These are phyloP conservation scores for Sycophaga agraensis DNA, from an alignment of 1,140 invertebrate species.

Conservation along the genomic window DNA sequence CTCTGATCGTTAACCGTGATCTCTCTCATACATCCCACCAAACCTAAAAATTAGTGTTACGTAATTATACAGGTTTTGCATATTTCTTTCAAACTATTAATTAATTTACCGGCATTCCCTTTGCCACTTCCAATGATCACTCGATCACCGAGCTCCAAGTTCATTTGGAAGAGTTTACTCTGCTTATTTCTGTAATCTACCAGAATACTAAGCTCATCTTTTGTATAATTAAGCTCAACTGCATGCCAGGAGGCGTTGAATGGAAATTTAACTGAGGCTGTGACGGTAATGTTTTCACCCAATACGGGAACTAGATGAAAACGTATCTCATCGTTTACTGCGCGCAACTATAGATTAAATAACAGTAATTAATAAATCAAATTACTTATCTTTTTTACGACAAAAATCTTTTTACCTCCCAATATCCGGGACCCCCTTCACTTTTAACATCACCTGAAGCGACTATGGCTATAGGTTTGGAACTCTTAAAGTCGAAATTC, in stretches of 20 bases:
- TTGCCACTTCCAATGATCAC: constrained; percentile 76
- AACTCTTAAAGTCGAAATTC: constrained; percentile 87
- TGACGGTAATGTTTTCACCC: constrained; percentile 71
- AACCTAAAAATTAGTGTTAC: constrained; percentile 57
- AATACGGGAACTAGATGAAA: constrained; percentile 75
- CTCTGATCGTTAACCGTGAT: constrained; percentile 74
- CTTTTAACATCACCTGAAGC: constrained; percentile 78
- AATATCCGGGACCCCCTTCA: constrained; percentile 73
- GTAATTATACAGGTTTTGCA: not conserved
- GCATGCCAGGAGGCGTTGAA: constrained; percentile 75
- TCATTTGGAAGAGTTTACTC: constrained; percentile 64
- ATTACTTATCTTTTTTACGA: too few relatives aligned
- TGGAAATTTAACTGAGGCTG: constrained; percentile 76
- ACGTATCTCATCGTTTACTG: constrained; percentile 79
- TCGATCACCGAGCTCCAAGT: constrained; percentile 60
- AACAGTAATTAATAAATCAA: too few relatives aligned
- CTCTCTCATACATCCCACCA: constrained; percentile 88
- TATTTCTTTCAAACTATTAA: constrained; percentile 15
- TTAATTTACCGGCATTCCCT: constrained; percentile 55
- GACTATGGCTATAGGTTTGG: constrained; percentile 77
- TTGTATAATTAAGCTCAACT: constrained; percentile 74
- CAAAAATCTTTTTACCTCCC: constrained; percentile 68
- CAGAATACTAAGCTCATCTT: constrained; percentile 70
- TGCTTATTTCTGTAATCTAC: constrained; percentile 75
- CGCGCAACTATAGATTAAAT: constrained; percentile 72